These are phyloP conservation scores for Drosophila anomalata DNA, from an alignment of 2,888 invertebrate genomes.

Conservation along the genomic window DNA sequence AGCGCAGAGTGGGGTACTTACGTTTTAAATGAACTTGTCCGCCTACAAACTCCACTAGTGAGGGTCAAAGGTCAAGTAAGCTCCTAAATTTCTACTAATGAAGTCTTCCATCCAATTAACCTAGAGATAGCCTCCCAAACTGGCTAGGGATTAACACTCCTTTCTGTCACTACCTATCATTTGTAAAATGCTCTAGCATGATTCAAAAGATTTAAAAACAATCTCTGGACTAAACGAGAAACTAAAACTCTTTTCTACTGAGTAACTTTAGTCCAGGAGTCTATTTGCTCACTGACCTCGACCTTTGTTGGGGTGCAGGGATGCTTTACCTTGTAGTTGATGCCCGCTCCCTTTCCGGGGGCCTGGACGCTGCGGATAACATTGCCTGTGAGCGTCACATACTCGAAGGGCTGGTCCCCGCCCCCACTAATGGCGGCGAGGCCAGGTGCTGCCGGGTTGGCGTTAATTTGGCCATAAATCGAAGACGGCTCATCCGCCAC, in stretches of 20 bases:
- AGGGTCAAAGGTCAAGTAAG: constrained; percentile 1
- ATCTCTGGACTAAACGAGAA: too few relatives aligned
- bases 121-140: too few relatives aligned
- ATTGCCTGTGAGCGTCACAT: constrained; percentile 83
- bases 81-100: background rate
- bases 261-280: too few relatives aligned
- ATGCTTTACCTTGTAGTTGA: constrained; percentile 79
- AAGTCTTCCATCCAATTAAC: too few relatives aligned
- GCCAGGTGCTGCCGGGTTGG: constrained; percentile 46
- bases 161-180: too few relatives aligned
- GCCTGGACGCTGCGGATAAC: constrained; percentile 84
- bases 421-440: constrained; percentile 31
- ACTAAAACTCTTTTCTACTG: background rate
- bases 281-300: constrained; percentile 13
- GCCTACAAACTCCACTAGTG: background rate
- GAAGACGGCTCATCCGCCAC: constrained; percentile 72
- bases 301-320: constrained; percentile 9
- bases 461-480: constrained; percentile 67
- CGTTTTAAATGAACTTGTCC: background rate
- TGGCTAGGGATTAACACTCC: too few relatives aligned
- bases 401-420: constrained; percentile 82
- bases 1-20: constrained; percentile 26
- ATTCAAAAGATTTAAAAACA: too few relatives aligned
- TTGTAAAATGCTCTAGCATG: too few relatives aligned
- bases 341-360: constrained; percentile 83